Evolutionary conservation across 2,113 vertebrate species (phyloP).

Genomic region (Pollachius pollachius): DNA sequence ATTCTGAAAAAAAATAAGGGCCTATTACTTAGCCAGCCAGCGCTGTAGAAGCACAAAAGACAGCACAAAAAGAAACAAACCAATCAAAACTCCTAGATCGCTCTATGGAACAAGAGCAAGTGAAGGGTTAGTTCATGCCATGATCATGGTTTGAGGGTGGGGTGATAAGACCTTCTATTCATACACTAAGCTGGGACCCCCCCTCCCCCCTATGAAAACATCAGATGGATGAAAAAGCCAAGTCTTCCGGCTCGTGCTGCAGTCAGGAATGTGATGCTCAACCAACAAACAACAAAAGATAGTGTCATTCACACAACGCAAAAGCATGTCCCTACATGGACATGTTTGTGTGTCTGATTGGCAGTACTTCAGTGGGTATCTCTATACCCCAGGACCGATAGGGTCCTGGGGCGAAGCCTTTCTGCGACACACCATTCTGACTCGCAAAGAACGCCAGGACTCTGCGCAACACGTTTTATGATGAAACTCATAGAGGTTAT

Average conservation of each 20-base stretch:
- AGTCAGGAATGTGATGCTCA: constrained; percentile 22
- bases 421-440: background rate
- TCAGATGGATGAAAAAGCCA: constrained; percentile 37
- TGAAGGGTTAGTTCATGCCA: too few relatives aligned
- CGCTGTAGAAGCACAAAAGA: too few relatives aligned
- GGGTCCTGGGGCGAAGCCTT: background rate
- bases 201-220: constrained; percentile 28
- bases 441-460: background rate
- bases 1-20: too few relatives aligned
- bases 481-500: too few relatives aligned
- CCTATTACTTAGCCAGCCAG: too few relatives aligned
- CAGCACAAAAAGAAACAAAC: too few relatives aligned
- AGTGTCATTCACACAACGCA: constrained; percentile 2
- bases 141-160: too few relatives aligned
- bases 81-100: too few relatives aligned
- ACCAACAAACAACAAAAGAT: constrained; percentile 14
- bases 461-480: constrained; percentile 2
- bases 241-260: constrained; percentile 30
- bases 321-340: constrained; percentile 29
- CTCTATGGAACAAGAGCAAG: too few relatives aligned
- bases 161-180: too few relatives aligned
- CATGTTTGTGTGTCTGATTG: constrained; percentile 27
- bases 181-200: too few relatives aligned
- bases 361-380: constrained; percentile 14
- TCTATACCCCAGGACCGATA: constrained; percentile 28